These are phyloP conservation scores for Oxyteleia sp. DNA, from an alignment of 2,888 invertebrate species.

Conservation along the genomic window DNA sequence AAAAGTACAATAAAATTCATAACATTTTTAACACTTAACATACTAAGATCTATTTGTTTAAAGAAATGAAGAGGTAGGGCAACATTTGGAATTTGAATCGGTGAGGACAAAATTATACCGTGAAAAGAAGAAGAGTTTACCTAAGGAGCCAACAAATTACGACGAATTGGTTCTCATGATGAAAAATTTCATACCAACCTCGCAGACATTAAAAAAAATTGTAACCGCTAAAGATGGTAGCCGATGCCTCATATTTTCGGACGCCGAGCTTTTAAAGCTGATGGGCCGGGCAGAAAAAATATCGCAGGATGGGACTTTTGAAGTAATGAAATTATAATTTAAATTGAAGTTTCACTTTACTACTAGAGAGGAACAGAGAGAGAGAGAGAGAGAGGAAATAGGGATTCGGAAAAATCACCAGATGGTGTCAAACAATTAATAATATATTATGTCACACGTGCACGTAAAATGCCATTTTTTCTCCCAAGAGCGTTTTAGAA, in stretches of 20 bases:
- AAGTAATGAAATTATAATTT: background rate
- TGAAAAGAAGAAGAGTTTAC: background rate
- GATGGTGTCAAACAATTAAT: no score
- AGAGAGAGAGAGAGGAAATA: no score
- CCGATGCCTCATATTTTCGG: background rate
- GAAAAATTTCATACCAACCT: background rate
- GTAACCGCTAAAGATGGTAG: background rate
- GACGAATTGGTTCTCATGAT: background rate
- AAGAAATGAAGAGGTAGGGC: slow-evolving; percentile 3
- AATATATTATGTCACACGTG: no score
- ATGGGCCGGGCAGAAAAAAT: background rate
- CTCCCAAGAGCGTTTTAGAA: no score
- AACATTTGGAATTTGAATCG: background rate
- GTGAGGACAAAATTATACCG: background rate
- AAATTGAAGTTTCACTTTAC: no score
- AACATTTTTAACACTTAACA: no score
- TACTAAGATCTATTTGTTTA: no score
- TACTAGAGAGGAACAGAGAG: no score
- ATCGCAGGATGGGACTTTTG: background rate
- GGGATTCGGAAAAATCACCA: no score
- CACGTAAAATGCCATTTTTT: no score
- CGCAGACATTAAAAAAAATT: background rate
- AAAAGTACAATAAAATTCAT: no score
- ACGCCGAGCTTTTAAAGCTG: background rate
- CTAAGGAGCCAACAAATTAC: background rate